These are phyloP conservation scores for Anser cygnoides DNA, from an alignment of 2,113 vertebrate genomes.

Conservation along the genomic window DNA sequence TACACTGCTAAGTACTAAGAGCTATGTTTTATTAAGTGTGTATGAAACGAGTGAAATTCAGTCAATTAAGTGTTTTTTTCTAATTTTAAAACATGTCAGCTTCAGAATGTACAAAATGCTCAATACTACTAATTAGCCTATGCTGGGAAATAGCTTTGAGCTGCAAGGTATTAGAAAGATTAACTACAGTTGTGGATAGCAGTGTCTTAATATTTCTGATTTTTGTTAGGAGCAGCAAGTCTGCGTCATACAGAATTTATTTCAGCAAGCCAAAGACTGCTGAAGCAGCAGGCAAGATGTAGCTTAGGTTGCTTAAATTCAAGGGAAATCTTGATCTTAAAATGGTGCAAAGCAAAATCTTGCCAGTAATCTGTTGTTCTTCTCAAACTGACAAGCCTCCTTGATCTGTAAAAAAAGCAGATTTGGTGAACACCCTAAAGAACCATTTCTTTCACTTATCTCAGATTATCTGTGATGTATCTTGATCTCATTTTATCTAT, in stretches of 20 bases:
- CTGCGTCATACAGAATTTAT: neutral
- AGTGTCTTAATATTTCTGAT: neutral
- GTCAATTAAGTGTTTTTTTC: neutral
- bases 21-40: neutral
- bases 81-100: neutral
- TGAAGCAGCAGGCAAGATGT: neutral
- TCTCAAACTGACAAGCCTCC: neutral
- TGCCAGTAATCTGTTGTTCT: neutral
- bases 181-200: neutral
- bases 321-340: neutral
- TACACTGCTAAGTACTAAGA: neutral
- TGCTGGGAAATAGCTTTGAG: neutral
- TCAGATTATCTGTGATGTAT: neutral
- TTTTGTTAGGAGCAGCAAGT: neutral
- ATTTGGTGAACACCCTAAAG: neutral
- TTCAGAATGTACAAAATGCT: neutral
- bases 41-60: neutral
- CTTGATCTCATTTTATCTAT: neutral
- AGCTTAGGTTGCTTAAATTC: neutral
- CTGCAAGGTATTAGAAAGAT: neutral
- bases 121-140: neutral
- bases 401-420: neutral
- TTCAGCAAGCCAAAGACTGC: neutral
- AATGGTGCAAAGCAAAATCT: neutral
- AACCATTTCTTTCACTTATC: neutral